These are phyloP conservation scores for Chrysolina haemoptera DNA, from an alignment of 2,888 invertebrate genomes.

Conservation along the genomic window DNA sequence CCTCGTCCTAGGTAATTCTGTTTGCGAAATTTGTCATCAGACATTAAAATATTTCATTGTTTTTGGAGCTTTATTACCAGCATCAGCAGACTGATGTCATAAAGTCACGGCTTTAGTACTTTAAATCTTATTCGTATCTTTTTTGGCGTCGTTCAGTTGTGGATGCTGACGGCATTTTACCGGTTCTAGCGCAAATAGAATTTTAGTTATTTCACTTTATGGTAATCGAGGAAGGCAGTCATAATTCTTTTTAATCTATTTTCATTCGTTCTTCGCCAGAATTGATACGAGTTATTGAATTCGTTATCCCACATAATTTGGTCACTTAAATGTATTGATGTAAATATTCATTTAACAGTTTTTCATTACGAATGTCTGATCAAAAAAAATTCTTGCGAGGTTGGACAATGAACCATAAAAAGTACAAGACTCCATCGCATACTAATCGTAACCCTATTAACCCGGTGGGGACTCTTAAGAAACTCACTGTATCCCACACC, in stretches of 20 bases:
- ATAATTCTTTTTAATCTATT: not conserved
- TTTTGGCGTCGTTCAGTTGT: slow-evolving; percentile 7
- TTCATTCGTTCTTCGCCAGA: too few species aligned
- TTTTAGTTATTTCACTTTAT: not conserved
- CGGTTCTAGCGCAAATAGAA: not conserved
- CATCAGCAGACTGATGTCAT: slow-evolving; percentile 25
- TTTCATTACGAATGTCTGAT: too few species aligned
- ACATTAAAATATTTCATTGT: slow-evolving; percentile 20
- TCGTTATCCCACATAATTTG: too few species aligned
- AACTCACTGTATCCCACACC: too few species aligned
- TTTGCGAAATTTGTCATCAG: not conserved
- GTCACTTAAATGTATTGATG: too few species aligned
- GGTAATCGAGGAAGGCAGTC: not conserved
- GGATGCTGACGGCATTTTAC: not conserved
- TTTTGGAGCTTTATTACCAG: slow-evolving; percentile 24
- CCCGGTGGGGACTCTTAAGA: too few species aligned
- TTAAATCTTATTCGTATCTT: slow-evolving; percentile 17
- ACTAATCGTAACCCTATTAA: too few species aligned
- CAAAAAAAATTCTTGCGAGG: too few species aligned
- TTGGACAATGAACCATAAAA: too few species aligned
- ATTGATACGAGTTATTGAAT: too few species aligned
- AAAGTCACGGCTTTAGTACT: slow-evolving; percentile 11
- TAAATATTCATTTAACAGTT: too few species aligned
- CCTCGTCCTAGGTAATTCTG: slow-evolving; percentile 6
- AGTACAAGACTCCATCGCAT: too few species aligned